Percentiles rank a stretch among this genome's conserved stretches.
Conservation (phyloP, 2,797 vertebrate species). For the Champsocephalus esox region DNA sequence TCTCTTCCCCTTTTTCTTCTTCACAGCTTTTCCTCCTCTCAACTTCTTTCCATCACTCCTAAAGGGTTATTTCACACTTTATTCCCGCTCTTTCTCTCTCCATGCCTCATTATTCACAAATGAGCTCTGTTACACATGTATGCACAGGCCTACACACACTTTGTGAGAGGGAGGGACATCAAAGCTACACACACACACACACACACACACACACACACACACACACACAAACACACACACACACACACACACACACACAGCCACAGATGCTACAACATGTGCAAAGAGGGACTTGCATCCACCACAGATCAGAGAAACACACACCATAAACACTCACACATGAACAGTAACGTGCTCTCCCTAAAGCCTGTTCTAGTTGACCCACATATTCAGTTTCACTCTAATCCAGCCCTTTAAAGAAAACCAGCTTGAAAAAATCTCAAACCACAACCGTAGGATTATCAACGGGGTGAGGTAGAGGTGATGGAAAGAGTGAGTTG, state of each 20-base stretch:
- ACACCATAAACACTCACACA: conserved; percentile 44
- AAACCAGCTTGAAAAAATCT: conserved; percentile 51
- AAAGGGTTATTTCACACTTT: conserved; percentile 65
- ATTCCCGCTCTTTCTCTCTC: conserved; percentile 18
- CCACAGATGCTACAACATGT: conserved; percentile 45
- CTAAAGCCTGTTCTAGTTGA: conserved; percentile 59
- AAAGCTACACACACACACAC: conserved; percentile 51
- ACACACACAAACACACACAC: conserved; percentile 32
- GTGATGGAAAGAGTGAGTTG: conserved; percentile 51
- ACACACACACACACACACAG: not conserved
- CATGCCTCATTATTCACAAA: conserved; percentile 78
- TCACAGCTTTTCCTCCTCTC: conserved; percentile 38
- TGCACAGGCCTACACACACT: conserved; percentile 46
- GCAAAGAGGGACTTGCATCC: conserved; percentile 51
- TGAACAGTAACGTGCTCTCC: conserved; percentile 56
- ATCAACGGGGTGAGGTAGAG: conserved; percentile 36
- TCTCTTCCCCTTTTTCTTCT: conserved; percentile 49
- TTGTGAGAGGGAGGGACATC: conserved; percentile 47
- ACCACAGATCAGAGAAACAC: conserved; percentile 57
- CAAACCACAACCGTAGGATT: conserved; percentile 59
- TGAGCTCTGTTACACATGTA: conserved; percentile 66
- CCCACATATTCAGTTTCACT: conserved; percentile 68
- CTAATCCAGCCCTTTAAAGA: conserved; percentile 71
- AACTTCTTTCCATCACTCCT: conserved; percentile 60
- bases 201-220: conserved; percentile 38